These are phyloP conservation scores for Leptopilina myrica DNA, from an alignment of 2,888 invertebrate species.

Conservation along the genomic window DNA sequence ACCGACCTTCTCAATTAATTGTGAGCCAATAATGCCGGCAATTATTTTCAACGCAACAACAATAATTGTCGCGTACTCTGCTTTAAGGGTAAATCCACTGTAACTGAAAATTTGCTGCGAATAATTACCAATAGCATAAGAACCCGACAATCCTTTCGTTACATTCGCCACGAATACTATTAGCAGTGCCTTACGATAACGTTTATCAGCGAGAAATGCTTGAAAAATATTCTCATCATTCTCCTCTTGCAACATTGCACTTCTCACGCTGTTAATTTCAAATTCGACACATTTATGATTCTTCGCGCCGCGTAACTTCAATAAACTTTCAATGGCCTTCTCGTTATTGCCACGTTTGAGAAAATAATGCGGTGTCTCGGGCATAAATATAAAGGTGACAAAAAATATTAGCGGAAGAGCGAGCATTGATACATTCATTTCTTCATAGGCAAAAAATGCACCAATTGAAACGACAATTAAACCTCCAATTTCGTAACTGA, in stretches of 20 bases:
- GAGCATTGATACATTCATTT: slow-evolving; percentile 17
- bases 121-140: slow-evolving; percentile 80
- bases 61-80: slow-evolving; percentile 78
- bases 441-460: not conserved
- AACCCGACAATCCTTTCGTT: slow-evolving; percentile 81
- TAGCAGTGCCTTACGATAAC: slow-evolving; percentile 80
- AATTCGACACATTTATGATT: not conserved
- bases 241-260: not conserved
- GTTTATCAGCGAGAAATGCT: slow-evolving; percentile 77
- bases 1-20: slow-evolving; percentile 81
- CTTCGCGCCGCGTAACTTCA: not conserved
- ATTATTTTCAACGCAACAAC: slow-evolving; percentile 79
- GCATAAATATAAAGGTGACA: slow-evolving; percentile 18
- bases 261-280: not conserved
- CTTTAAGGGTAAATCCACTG: slow-evolving; percentile 78
- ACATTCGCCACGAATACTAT: slow-evolving; percentile 81
- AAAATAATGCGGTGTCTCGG: slow-evolving; percentile 11
- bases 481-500: slow-evolving; percentile 5
- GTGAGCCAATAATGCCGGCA: slow-evolving; percentile 80
- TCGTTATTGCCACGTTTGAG: not conserved
- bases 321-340: not conserved
- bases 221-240: not conserved
- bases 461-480: slow-evolving; percentile 10
- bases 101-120: slow-evolving; percentile 81
- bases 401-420: not conserved